phyloP scores from a whole-genome alignment of 1,140 invertebrate genomes.

The Calephelis virginiensis region DNA sequence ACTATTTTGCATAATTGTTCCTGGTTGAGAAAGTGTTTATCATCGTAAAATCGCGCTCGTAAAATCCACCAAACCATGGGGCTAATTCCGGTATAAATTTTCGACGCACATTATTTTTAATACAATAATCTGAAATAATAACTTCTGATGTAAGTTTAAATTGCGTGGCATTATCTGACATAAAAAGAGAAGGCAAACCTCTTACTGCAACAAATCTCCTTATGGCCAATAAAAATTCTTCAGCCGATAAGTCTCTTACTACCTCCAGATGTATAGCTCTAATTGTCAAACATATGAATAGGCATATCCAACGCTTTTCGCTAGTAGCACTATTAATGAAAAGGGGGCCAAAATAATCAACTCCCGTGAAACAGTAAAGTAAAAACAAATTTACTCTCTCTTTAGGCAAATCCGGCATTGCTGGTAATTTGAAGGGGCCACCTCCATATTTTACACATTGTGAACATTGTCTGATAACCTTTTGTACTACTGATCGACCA shows the following conservation, averaged over 20 bases:
- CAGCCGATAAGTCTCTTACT: slow-evolving; percentile 43
- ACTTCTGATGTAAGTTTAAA: slow-evolving; percentile 30
- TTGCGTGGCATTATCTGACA: slow-evolving; percentile 35
- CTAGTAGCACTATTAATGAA: background rate
- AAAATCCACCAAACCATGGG: too few species aligned
- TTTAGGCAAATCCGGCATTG: slow-evolving; percentile 27
- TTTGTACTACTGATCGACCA: too few species aligned
- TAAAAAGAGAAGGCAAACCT: slow-evolving; percentile 36
- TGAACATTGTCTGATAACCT: slow-evolving; percentile 23
- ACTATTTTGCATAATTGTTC: slow-evolving; percentile 23
- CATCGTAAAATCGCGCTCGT: too few species aligned
- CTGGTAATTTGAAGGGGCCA: too few species aligned
- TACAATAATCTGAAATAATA: slow-evolving; percentile 20
- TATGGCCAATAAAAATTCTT: slow-evolving; percentile 42
- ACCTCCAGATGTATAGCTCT: slow-evolving; percentile 48
- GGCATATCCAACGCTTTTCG: slow-evolving; percentile 36
- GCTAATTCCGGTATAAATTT: slow-evolving; percentile 31
- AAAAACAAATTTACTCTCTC: too few species aligned
- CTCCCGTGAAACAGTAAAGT: slow-evolving; percentile 26
- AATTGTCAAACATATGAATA: slow-evolving; percentile 37
- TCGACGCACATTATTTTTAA: slow-evolving; percentile 27
- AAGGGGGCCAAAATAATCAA: slow-evolving; percentile 32
- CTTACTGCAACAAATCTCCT: slow-evolving; percentile 47
- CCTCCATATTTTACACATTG: slow-evolving; percentile 32
- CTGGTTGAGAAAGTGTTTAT: slow-evolving; percentile 23